Evolutionary conservation across 1,140 invertebrate genomes (phyloP), one percentile per base, ranked within the genome.

Genomic region (Tachypleus tridentatus): DNA sequence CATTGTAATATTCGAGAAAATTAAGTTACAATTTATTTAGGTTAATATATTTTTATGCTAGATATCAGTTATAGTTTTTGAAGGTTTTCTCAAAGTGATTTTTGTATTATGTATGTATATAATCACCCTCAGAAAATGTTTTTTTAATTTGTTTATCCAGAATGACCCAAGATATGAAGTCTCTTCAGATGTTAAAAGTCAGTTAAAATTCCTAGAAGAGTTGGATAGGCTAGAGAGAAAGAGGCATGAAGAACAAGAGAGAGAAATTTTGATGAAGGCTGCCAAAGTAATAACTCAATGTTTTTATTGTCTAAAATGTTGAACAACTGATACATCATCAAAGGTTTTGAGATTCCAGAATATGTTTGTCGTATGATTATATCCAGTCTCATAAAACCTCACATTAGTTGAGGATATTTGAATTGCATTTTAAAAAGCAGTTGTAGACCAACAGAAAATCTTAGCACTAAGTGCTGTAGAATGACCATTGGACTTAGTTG

Each of bases 141-240:
- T 29, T 29, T 70, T 29, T 29, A 29, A 29, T 29, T 29, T 54
- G n/a, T 54, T 54, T 54, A 54, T 54, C n/a, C 53, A 66, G 61
- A 53, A 50, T 62, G 63, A 67, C 61, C 57, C 66, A 49, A 83
- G 87, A 63, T 96, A 94, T 74, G 93, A 96, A 79, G 80, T 88
- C 7, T 87, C 86, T 3, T 87, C 89, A 75, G 93, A 98, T 80
- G 87, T 94, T 4, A 89, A 91, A 77, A 76, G 86, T 59, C 93
- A 97, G 77, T 80, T 97, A 54, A 95, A 95, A 77, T 97, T 97
- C 79, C 78, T 97, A 49, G 93, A 97, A 79, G 94, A 97, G 75
- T 76, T 97, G 10, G 95, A 97, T 75, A 87, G 87, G 73, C 84
- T 93, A 47, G 94, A 97, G 77, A 85, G 91, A 73, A 95, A 93